These are phyloP conservation scores for Corythaeola cristata DNA, from an alignment of 2,113 vertebrate genomes.

Conservation along the genomic window DNA sequence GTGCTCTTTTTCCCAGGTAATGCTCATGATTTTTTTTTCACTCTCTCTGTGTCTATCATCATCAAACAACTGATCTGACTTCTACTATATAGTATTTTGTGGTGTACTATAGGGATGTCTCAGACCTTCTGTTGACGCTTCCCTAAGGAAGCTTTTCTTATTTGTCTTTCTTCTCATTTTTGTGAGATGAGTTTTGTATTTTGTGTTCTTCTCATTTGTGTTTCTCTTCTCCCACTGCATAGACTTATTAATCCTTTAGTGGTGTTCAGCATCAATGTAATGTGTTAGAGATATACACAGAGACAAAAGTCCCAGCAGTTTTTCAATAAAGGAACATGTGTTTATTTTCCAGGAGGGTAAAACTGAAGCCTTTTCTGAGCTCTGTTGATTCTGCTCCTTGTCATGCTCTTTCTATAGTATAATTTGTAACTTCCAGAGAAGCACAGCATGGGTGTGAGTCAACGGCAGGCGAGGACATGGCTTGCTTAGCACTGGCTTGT, in stretches of 20 bases:
- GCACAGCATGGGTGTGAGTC: background rate
- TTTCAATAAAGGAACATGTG: background rate
- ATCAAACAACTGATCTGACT: background rate
- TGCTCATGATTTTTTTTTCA: background rate
- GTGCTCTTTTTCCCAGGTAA: background rate
- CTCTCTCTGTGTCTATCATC: background rate
- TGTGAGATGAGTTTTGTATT: background rate
- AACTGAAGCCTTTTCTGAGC: background rate
- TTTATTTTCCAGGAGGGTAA: background rate
- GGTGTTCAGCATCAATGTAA: background rate
- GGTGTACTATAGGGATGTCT: background rate
- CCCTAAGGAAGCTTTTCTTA: background rate
- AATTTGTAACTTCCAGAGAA: slow-evolving; percentile 20
- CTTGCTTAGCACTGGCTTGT: background rate
- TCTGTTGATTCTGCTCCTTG: background rate
- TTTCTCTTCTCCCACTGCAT: background rate
- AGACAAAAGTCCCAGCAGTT: background rate
- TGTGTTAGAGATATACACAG: background rate
- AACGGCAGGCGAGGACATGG: background rate
- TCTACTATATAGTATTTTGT: background rate
- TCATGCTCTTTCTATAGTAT: background rate
- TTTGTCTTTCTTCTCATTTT: background rate
- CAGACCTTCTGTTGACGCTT: background rate
- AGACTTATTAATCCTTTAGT: background rate
- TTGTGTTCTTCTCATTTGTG: background rate